Conservation (phyloP, 2,113 vertebrate genomes). For the Terrapene triunguis region DNA sequence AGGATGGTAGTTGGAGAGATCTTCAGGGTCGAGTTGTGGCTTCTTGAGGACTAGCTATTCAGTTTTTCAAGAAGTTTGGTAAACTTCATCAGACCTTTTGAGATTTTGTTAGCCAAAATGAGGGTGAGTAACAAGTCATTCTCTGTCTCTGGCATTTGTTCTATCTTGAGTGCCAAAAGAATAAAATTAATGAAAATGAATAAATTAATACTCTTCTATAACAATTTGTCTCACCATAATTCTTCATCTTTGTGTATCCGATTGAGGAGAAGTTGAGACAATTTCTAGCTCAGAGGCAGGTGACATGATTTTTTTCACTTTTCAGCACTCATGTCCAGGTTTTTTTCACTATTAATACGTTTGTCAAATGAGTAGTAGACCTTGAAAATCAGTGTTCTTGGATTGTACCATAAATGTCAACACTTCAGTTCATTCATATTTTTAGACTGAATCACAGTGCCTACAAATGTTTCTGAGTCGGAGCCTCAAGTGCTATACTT, state of each 20-base stretch:
- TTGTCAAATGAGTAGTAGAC: constrained; percentile 40
- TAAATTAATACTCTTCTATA: background rate
- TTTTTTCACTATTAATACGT: background rate
- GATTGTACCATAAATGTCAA: constrained; percentile 59
- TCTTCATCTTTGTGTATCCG: background rate
- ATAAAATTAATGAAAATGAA: background rate
- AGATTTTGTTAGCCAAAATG: background rate
- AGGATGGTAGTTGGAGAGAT: background rate
- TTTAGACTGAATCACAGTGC: constrained; percentile 40
- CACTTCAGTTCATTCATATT: constrained; percentile 58
- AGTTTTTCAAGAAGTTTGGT: background rate
- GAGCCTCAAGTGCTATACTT: constrained; percentile 41
- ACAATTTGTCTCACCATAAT: background rate
- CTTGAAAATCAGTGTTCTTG: constrained; percentile 45
- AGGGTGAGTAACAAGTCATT: background rate
- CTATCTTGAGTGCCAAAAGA: background rate
- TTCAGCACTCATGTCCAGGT: constrained; percentile 6
- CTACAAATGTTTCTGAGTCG: constrained; percentile 47
- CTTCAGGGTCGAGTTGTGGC: background rate
- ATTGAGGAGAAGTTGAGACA: background rate
- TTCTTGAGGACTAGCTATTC: background rate
- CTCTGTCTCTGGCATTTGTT: background rate
- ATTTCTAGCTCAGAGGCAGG: constrained; percentile 32
- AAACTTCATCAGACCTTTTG: background rate
- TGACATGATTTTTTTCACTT: constrained; percentile 33